These are phyloP conservation scores for Nomada flava DNA, from an alignment of 2,888 invertebrate genomes.

Conservation along the genomic window DNA sequence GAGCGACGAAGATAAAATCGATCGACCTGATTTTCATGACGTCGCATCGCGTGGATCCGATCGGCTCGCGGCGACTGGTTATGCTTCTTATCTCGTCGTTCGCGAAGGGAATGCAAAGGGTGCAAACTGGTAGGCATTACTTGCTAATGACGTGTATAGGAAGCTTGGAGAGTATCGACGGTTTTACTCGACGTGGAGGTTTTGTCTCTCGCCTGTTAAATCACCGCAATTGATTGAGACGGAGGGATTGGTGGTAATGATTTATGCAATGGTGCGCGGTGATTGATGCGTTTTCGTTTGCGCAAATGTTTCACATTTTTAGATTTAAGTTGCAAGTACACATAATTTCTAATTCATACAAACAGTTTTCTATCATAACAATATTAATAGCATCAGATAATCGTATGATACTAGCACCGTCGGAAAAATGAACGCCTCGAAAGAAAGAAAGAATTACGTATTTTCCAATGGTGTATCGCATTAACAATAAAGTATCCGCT, in stretches of 20 bases:
- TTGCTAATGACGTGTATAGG: not conserved
- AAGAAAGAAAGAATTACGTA: not conserved
- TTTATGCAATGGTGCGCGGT: too few species aligned
- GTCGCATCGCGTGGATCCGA: not conserved
- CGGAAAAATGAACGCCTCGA: not conserved
- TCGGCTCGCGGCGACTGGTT: slow-evolving; percentile 1
- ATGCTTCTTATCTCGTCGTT: not conserved
- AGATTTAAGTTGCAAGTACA: too few species aligned
- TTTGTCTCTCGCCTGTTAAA: not conserved
- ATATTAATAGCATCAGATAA: not conserved
- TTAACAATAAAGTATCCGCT: slow-evolving; percentile 8
- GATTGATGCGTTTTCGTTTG: too few species aligned
- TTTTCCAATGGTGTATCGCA: slow-evolving; percentile 17
- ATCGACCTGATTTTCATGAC: slow-evolving; percentile 47
- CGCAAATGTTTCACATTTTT: not conserved
- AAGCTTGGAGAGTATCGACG: not conserved
- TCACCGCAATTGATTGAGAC: not conserved
- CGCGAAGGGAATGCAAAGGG: slow-evolving; percentile 1
- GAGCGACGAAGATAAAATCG: slow-evolving; percentile 29
- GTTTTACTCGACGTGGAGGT: not conserved
- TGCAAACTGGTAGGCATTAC: not conserved
- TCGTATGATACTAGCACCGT: too few species aligned
- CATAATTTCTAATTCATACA: too few species aligned
- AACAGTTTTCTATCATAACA: not conserved
- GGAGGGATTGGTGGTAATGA: too few species aligned